Percentiles rank a stretch among this genome's conserved stretches.
These are phyloP conservation scores for Ptychodera flava DNA, from an alignment of 35 echinoderm and acorn worm species.

Conservation along the genomic window DNA sequence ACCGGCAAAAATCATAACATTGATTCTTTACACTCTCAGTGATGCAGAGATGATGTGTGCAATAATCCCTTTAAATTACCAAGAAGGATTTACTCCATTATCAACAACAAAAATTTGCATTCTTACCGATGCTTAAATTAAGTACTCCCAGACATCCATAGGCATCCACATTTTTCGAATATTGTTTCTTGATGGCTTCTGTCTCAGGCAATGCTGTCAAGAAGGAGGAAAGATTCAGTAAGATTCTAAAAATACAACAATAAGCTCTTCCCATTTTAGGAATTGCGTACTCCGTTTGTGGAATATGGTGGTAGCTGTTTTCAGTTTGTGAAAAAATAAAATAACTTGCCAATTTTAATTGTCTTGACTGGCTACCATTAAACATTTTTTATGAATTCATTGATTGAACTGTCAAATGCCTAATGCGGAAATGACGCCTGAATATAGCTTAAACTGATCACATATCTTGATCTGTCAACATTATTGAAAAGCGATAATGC, in stretches of 20 bases:
- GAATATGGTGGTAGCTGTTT: background rate
- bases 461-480: too few relatives aligned
- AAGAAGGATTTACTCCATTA: too few relatives aligned
- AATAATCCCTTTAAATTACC: too few relatives aligned
- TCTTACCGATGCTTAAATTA: slow-evolving; percentile 58
- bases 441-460: too few relatives aligned
- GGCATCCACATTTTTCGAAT: slow-evolving; percentile 62
- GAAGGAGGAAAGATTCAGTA: background rate
- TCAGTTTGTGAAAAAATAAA: too few relatives aligned
- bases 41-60: too few relatives aligned
- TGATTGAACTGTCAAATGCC: too few relatives aligned
- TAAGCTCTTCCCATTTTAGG: background rate
- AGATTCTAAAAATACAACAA: background rate
- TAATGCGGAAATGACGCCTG: too few relatives aligned
- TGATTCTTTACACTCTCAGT: too few relatives aligned
- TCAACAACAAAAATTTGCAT: background rate
- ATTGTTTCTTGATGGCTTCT: slow-evolving; percentile 65
- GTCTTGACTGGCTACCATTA: background rate
- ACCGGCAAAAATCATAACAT: too few relatives aligned
- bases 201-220: slow-evolving; percentile 54
- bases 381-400: background rate
- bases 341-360: background rate
- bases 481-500: too few relatives aligned
- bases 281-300: background rate
- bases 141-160: slow-evolving; percentile 83